Conservation (phyloP, 2,113 vertebrate genomes). For the Microcebus jonahi region DNA sequence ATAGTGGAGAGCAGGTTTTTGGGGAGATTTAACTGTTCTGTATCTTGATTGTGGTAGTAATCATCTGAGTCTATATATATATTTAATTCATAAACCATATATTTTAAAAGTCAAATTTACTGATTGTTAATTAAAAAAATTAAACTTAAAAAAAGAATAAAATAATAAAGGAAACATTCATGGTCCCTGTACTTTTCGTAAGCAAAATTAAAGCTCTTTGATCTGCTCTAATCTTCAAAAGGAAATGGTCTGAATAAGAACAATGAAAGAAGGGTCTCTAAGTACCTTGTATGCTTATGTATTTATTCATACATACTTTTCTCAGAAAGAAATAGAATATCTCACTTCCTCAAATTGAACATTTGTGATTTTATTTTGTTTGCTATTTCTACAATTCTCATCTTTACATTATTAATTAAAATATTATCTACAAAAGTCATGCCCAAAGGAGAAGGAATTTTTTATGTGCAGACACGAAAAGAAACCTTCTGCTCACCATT, state of each 20-base stretch:
- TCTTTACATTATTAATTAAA: background rate
- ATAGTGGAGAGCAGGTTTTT: background rate
- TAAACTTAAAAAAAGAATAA: conserved; percentile 12
- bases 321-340: conserved; percentile 1
- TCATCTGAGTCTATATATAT: background rate
- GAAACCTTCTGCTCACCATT: background rate
- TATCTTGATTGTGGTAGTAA: background rate
- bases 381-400: background rate
- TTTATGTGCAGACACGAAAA: background rate
- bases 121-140: background rate
- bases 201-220: background rate
- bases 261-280: background rate
- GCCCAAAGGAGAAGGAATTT: background rate
- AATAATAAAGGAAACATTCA: background rate
- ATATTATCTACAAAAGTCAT: background rate
- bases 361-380: background rate
- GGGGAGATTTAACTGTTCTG: background rate
- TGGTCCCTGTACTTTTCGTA: background rate
- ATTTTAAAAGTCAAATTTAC: background rate
- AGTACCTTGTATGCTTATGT: background rate
- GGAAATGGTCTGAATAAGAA: background rate
- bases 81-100: background rate
- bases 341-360: background rate
- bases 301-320: background rate
- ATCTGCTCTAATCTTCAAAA: background rate